A percentile compares a stretch with the other conserved stretches of the same genome.
These are phyloP conservation scores for Tethya wilhelma DNA, from an alignment of 37 sponge, comb jelly and placozoan species.

Conservation along the genomic window DNA sequence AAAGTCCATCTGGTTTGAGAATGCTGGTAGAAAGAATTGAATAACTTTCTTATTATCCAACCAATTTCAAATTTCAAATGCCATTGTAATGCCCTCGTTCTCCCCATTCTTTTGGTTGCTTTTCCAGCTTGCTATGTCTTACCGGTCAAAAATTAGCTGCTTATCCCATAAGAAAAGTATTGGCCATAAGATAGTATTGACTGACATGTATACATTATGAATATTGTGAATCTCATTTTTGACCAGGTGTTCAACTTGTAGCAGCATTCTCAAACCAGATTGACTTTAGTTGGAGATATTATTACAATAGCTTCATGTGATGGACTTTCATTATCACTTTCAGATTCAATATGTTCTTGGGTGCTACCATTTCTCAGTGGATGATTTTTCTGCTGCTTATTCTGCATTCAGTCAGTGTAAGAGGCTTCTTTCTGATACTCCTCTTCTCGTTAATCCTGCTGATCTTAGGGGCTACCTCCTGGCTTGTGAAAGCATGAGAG, in stretches of 20 bases:
- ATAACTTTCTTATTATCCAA: too few species aligned
- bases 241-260: not conserved
- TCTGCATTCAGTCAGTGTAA: not conserved
- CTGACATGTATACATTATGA: not conserved
- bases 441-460: slow-evolving; percentile 1
- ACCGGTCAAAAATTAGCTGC: too few species aligned
- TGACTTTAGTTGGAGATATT: too few species aligned
- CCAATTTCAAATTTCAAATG: too few species aligned
- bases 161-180: not conserved
- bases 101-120: too few species aligned
- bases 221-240: not conserved
- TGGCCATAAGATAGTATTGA: not conserved
- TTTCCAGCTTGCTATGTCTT: too few species aligned
- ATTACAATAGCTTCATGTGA: too few species aligned
- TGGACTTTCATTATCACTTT: not conserved
- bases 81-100: too few species aligned
- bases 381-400: slow-evolving; percentile 29
- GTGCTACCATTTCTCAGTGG: slow-evolving; percentile 35
- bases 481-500: slow-evolving; percentile 29
- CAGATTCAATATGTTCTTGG: slow-evolving; percentile 65
- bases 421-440: slow-evolving; percentile 8
- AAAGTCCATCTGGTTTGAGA: too few species aligned
- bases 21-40: too few species aligned
- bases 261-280: not conserved
- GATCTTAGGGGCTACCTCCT: slow-evolving; percentile 38